Evolutionary conservation across 2,888 invertebrate genomes (phyloP).

Genomic region (Prosapia bicincta): DNA sequence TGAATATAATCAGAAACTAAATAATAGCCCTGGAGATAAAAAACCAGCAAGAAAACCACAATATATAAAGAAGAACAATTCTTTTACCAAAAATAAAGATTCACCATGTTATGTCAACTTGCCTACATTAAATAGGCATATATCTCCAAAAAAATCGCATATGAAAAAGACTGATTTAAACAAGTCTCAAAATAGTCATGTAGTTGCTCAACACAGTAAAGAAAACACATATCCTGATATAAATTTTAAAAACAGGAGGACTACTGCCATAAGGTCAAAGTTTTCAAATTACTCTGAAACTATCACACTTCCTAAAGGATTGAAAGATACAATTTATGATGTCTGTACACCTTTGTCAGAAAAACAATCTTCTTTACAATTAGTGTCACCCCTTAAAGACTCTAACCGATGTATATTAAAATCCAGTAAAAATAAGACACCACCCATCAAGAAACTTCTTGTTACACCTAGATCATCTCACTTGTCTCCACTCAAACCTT

Average conservation of each 20-base stretch:
- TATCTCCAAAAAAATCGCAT: background rate
- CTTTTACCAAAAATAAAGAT: background rate
- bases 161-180: background rate
- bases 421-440: background rate
- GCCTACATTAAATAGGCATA: background rate
- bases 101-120: background rate
- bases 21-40: background rate
- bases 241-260: background rate
- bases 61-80: conserved; percentile 13
- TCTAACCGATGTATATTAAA: background rate
- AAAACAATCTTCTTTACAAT: background rate
- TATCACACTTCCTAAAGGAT: background rate
- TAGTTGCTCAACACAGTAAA: background rate
- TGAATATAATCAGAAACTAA: background rate
- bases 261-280: background rate
- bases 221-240: background rate
- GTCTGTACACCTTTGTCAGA: background rate
- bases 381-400: background rate
- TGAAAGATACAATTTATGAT: background rate
- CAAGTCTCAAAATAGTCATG: background rate
- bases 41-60: background rate
- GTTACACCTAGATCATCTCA: background rate
- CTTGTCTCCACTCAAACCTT: background rate
- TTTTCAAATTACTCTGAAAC: background rate
- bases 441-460: background rate